phyloP scores from a whole-genome alignment of 2,888 invertebrate genomes.

The Drosophila greeni region DNA sequence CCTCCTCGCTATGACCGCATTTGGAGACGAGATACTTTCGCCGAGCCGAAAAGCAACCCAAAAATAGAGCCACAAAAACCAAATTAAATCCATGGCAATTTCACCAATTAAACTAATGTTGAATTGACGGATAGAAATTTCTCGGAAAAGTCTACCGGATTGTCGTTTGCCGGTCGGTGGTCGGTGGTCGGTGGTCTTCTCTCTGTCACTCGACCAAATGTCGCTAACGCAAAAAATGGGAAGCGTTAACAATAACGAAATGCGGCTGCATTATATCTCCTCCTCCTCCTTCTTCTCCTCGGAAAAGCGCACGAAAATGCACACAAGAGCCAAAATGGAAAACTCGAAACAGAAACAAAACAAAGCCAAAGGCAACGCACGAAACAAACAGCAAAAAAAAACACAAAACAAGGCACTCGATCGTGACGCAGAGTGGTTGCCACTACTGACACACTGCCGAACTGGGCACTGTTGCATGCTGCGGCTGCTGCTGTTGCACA shows the following conservation, averaged over 20 bases:
- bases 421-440: constrained; percentile 45
- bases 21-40: constrained; percentile 48
- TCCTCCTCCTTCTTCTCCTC: constrained; percentile 36
- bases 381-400: constrained; percentile 27
- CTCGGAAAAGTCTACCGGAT: constrained; percentile 58
- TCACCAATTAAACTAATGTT: constrained; percentile 65
- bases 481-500: constrained; percentile 23
- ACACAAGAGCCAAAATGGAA: constrained; percentile 16
- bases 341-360: constrained; percentile 25
- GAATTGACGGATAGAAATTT: constrained; percentile 61
- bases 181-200: constrained; percentile 10
- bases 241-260: constrained; percentile 41
- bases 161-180: too few species aligned
- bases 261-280: constrained; percentile 9
- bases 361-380: constrained; percentile 2
- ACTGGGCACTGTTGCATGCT: constrained; percentile 32
- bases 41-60: constrained; percentile 29
- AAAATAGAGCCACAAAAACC: constrained; percentile 4
- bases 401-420: constrained; percentile 47
- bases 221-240: constrained; percentile 51
- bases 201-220: constrained; percentile 47
- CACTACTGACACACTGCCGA: constrained; percentile 46
- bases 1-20: constrained; percentile 6
- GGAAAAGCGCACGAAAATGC: constrained; percentile 37
- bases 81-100: constrained; percentile 41